Base-by-base conservation (phyloP, 1,140 invertebrate species). In the Varroa destructor region DNA sequence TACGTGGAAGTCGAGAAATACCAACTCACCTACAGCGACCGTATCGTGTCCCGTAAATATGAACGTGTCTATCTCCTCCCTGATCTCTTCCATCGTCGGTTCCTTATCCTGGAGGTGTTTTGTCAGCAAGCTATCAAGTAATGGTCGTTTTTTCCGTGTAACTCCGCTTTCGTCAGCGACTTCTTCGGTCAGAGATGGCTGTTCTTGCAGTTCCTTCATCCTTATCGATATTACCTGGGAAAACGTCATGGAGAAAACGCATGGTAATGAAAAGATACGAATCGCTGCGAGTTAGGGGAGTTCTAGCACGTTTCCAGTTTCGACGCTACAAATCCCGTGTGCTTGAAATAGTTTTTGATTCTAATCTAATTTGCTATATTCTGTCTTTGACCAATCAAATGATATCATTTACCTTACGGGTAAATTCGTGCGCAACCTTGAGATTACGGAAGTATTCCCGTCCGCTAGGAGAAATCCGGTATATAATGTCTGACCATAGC, bases 21-120 rank as follows among this genome's bases (percentile, higher is more conserved):
- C 10, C 10, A 12, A 36, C 40, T 36, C 57, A 58, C 57, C 40
- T 12, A 58, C 25, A 2, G 71, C 43, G 8, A 72, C 72, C 0
- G 55, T 70, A 43, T 72, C 71, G 55, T 72, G 71, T 46, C 73
- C 74, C 40, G 76, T 76, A 74, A 79, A 79, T 76, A 78, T 77
- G 73, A 79, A 79, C 8, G 77, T 78, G 73, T 79, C 77, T 8
- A 79, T 77, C 67, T 79, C 78, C 37, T 79, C 77, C 25, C 74
- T 71, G 10, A 79, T 77, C 40, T 78, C 78, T 25, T 76, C 43
- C 55, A 77, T 74, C 10, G 75, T 74, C 58, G 78, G 61, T 0
- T 55, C 43, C 6, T 43, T 51, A 10, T 70, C 71, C 46, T 70
- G 55, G n/a, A 74, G 37, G 46, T 74, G 73, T 14, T 73, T 43